These are phyloP conservation scores for Pristionchus pacificus DNA, from an alignment of 1,140 invertebrate species.

Conservation along the genomic window DNA sequence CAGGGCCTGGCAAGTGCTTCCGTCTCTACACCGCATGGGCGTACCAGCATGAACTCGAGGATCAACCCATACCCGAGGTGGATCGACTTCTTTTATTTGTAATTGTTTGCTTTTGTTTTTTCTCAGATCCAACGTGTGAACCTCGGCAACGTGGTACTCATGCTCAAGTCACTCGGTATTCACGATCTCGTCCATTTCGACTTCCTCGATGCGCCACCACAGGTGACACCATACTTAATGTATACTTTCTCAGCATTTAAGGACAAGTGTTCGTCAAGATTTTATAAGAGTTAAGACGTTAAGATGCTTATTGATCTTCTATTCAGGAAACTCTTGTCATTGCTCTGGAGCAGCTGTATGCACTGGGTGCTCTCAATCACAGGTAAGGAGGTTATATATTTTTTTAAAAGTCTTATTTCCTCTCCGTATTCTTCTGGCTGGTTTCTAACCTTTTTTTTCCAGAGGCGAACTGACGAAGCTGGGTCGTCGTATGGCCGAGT, in stretches of 20 bases:
- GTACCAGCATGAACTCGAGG: conserved; percentile 93
- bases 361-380: conserved; percentile 94
- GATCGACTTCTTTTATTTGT: not conserved
- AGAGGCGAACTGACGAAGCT: conserved; percentile 90
- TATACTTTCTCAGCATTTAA: not conserved
- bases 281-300: no score
- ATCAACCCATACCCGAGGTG: conserved; percentile 87
- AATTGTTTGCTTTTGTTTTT: conserved; percentile 24
- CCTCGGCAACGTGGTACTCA: conserved; percentile 91
- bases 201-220: conserved; percentile 93
- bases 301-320: not conserved
- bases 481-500: conserved; percentile 95
- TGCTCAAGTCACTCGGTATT: conserved; percentile 91
- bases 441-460: not conserved
- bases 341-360: conserved; percentile 94
- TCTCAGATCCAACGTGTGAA: conserved; percentile 85
- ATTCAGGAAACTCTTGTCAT: conserved; percentile 79
- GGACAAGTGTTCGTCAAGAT: not conserved
- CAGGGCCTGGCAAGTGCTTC: conserved; percentile 93
- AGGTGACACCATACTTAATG: not conserved
- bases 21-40: conserved; percentile 93
- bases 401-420: no score
- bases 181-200: conserved; percentile 97
- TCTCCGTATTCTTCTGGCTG: no score
- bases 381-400: not conserved